Base-by-base conservation (phyloP, 1,140 invertebrate species). In the Polypedilum pembai region DNA sequence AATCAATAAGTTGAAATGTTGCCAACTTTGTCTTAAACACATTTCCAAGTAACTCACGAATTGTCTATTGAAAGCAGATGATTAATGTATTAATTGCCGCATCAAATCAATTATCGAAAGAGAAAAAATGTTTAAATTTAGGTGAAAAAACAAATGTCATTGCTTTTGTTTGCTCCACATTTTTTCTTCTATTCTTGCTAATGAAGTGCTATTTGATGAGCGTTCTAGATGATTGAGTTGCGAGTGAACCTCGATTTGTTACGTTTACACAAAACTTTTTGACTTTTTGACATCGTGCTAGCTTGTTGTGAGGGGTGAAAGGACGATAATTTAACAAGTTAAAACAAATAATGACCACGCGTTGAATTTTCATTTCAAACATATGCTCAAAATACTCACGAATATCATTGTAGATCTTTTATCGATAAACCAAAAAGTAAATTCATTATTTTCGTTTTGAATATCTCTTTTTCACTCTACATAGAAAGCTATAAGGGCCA, bases 51-150 rank as follows among this genome's bases (percentile, higher is more conserved):
- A n/a, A n/a, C 45, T 45, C 45, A n/a, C 45, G 12, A n/a, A 15
- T 56, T 56, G 45, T 56, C 41, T 56, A 56, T 56, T 56, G 65
- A 69, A 21, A 69, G n/a, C 65, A 69, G 65, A 69, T 69, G 65
- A 69, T 69, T 69, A 69, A 69, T 69, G 65, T 10, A 69, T 69
- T 69, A 69, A 69, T 69, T 69, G 65, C 65, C 65, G 20, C 65
- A 69, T 69, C 65, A 69, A 69, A 69, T 69, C 65, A 69, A 69
- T 69, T 69, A 69, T 69, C 65, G 12, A n/a, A n/a, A n/a, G 45
- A 45, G 41, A 12, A 45, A 56, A n/a, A 12, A 56, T 15, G 15
- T 15, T n/a, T n/a, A 56, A 3, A 56, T 15, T n/a, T n/a, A 56
- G 10, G 3, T n/a, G 12, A 56, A 56, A 56, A 12, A 56, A 56